A percentile compares a stretch with the other conserved stretches of the same genome.
These are phyloP conservation scores for Lagodon rhomboides DNA, from an alignment of 2,797 vertebrate genomes.

Conservation along the genomic window DNA sequence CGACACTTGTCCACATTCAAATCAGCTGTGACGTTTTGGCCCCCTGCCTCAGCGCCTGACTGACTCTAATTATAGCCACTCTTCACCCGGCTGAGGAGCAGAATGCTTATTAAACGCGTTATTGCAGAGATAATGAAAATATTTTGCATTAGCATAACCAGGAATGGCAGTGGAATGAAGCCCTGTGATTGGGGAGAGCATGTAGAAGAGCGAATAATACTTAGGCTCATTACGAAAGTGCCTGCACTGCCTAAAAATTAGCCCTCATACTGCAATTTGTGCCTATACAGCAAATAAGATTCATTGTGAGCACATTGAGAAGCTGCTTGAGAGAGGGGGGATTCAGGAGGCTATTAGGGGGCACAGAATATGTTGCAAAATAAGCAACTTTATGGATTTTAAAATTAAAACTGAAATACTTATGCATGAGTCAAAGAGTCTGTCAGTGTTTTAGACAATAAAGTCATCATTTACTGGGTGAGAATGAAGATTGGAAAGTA, in stretches of 20 bases:
- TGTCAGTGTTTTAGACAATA: slow-evolving; percentile 1
- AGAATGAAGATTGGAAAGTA: not conserved
- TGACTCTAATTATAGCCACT: slow-evolving; percentile 64
- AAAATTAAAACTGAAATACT: slow-evolving; percentile 23
- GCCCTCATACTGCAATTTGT: slow-evolving; percentile 31
- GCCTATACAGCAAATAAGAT: slow-evolving; percentile 51
- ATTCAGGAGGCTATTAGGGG: slow-evolving; percentile 35
- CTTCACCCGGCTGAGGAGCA: slow-evolving; percentile 43
- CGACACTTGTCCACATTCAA: slow-evolving; percentile 62
- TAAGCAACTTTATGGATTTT: slow-evolving; percentile 24
- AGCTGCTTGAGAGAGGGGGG: slow-evolving; percentile 13
- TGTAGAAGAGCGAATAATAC: slow-evolving; percentile 43
- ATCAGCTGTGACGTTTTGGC: slow-evolving; percentile 52
- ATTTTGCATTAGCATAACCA: slow-evolving; percentile 59
- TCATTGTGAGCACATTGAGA: slow-evolving; percentile 23
- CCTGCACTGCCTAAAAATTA: slow-evolving; percentile 29
- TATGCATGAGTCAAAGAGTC: slow-evolving; percentile 9
- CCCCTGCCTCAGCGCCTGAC: slow-evolving; percentile 41
- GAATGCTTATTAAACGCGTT: slow-evolving; percentile 73
- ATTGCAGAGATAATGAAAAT: slow-evolving; percentile 72
- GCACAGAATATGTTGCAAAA: slow-evolving; percentile 5
- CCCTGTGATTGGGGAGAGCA: slow-evolving; percentile 42
- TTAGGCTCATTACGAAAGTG: slow-evolving; percentile 49
- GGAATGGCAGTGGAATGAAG: slow-evolving; percentile 41
- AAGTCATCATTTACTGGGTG: not conserved